Evolutionary conservation across 2,113 vertebrate species (phyloP), one percentile per base, ranked within the genome.

Genomic region (Zeus faber): DNA sequence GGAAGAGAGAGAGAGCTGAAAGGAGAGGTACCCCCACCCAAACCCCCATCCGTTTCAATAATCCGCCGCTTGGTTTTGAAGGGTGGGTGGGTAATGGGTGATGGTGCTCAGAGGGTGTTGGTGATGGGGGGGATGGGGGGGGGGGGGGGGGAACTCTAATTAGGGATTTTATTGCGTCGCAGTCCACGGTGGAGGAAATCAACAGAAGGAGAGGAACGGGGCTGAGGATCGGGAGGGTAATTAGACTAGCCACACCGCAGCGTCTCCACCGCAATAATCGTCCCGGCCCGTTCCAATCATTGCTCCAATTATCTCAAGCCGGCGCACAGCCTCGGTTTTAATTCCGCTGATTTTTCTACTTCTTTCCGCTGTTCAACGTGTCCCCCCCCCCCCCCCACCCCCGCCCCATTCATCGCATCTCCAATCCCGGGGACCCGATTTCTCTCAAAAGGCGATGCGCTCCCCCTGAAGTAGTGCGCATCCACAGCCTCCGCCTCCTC

Each of bases 1-100:
- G n/a, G n/a, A n/a, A n/a, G n/a, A 58, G 59, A 58, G 71, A 64
- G 56, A 69, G n/a, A 70, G 70, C 76, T 76, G 72, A 81, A 76
- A 81, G 74, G 64, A 75, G 57, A 70, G 70, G 49, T 64, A 68
- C 62, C 63, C 65, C 58, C 68, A 60, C 58, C n/a, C n/a, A n/a
- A n/a, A n/a, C n/a, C n/a, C n/a, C n/a, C n/a, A n/a, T n/a, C n/a
- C n/a, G n/a, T n/a, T n/a, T n/a, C n/a, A n/a, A n/a, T n/a, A n/a
- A n/a, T n/a, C n/a, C n/a, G n/a, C n/a, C n/a, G n/a, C n/a, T n/a
- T n/a, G n/a, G n/a, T n/a, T n/a, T n/a, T n/a, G n/a, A n/a, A n/a
- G n/a, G n/a, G n/a, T n/a, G n/a, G n/a, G n/a, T n/a, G n/a, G n/a
- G n/a, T n/a, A n/a, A n/a, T n/a, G n/a, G n/a, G n/a, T n/a, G n/a